Conservation (phyloP, 2,888 invertebrate genomes). For the Leptothorax acervorum region DNA sequence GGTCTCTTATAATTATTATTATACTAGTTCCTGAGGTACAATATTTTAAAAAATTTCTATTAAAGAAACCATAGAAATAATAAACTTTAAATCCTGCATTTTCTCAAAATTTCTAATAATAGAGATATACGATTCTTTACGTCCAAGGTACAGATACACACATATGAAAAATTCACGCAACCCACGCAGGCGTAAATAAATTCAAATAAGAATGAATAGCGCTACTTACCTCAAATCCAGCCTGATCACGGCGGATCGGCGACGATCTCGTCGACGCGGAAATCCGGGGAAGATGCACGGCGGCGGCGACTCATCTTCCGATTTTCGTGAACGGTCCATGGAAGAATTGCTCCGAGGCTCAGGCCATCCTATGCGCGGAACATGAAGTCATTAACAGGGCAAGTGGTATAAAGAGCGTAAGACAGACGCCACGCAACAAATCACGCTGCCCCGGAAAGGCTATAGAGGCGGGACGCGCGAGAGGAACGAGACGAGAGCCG, state of each 20-base stretch:
- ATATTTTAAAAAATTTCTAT: no score
- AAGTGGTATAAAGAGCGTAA: constrained; percentile 62
- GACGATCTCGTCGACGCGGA: constrained; percentile 42
- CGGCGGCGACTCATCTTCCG: constrained; percentile 61
- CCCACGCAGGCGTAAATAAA: background rate
- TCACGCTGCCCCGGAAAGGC: constrained; percentile 55
- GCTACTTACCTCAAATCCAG: constrained; percentile 65
- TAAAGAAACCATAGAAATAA: no score
- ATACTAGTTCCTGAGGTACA: no score
- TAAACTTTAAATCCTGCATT: no score
- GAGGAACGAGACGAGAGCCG: constrained; percentile 56
- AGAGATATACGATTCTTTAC: no score
- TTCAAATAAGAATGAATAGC: background rate
- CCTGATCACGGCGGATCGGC: constrained; percentile 48
- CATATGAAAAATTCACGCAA: background rate
- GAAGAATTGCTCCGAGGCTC: constrained; percentile 73
- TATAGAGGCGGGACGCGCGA: background rate
- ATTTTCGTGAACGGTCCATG: constrained; percentile 75
- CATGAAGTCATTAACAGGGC: constrained; percentile 59
- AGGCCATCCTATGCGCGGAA: constrained; percentile 68
- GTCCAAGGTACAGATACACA: no score
- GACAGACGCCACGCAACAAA: constrained; percentile 60
- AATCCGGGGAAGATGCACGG: constrained; percentile 52
- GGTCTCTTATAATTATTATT: no score
- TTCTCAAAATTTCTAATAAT: no score